A percentile compares a stretch with the other conserved stretches of the same genome.
Evolutionary conservation across 2,888 invertebrate genomes (phyloP).

Genomic region (Reticulitermes lucifugus): DNA sequence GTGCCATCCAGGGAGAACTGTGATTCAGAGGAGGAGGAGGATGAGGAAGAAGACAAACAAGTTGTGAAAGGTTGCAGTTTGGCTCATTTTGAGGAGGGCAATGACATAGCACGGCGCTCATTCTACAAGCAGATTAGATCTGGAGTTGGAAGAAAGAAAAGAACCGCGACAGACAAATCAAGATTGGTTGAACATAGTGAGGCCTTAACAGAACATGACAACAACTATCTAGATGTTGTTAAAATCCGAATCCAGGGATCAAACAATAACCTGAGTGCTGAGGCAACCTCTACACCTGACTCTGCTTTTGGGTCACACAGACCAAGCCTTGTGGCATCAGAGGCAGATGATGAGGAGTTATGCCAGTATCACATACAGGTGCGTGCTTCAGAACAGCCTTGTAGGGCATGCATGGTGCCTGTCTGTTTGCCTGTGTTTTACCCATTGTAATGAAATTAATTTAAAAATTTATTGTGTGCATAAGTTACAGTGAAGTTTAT

Average conservation of each 20-base stretch:
- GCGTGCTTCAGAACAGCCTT: slow-evolving; percentile 12
- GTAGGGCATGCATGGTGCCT: neutral
- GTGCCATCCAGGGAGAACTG: neutral
- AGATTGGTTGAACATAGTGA: slow-evolving; percentile 7
- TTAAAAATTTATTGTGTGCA: too few relatives aligned
- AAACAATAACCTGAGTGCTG: slow-evolving; percentile 49
- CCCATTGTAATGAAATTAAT: too few relatives aligned
- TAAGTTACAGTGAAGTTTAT: too few relatives aligned
- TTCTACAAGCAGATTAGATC: slow-evolving; percentile 62
- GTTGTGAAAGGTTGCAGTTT: slow-evolving; percentile 78
- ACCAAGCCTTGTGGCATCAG: slow-evolving; percentile 55
- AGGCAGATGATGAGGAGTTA: slow-evolving; percentile 56
- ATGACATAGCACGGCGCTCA: slow-evolving; percentile 83
- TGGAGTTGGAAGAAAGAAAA: slow-evolving; percentile 19
- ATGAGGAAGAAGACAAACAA: slow-evolving; percentile 56
- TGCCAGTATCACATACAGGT: slow-evolving; percentile 52
- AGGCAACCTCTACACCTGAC: slow-evolving; percentile 11
- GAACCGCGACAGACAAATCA: slow-evolving; percentile 18
- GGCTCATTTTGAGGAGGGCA: slow-evolving; percentile 86
- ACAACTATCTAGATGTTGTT: slow-evolving; percentile 48
- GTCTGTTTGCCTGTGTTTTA: too few relatives aligned
- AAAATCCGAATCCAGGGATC: slow-evolving; percentile 53
- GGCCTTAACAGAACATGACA: slow-evolving; percentile 42
- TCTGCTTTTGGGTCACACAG: slow-evolving; percentile 40
- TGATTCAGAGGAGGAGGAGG: slow-evolving; percentile 56